phyloP scores from a whole-genome alignment of 2,888 invertebrate genomes.

The Drosophila birchii region DNA sequence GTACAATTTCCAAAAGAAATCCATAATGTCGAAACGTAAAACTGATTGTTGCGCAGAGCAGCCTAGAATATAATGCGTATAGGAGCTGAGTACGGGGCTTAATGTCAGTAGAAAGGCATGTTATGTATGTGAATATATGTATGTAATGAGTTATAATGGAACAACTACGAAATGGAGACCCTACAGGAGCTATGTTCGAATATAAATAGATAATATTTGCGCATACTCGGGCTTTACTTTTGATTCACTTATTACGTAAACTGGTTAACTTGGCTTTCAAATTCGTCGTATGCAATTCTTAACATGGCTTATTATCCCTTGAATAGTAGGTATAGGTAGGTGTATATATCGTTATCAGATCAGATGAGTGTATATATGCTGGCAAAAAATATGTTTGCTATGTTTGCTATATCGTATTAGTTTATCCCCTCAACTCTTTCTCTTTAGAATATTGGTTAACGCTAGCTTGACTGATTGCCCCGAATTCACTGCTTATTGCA shows the following conservation, averaged over 20 bases:
- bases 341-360: slow-evolving; percentile 42
- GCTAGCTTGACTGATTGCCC: slow-evolving; percentile 72
- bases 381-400: slow-evolving; percentile 64
- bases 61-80: slow-evolving; percentile 31
- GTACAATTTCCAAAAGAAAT: slow-evolving; percentile 56
- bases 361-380: slow-evolving; percentile 53
- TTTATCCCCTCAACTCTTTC: slow-evolving; percentile 13
- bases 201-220: slow-evolving; percentile 18
- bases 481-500: slow-evolving; percentile 64
- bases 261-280: slow-evolving; percentile 71
- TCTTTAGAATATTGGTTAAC: slow-evolving; percentile 63
- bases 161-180: slow-evolving; percentile 31
- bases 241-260: slow-evolving; percentile 28
- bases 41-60: slow-evolving; percentile 54
- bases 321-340: slow-evolving; percentile 40
- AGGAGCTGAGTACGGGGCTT: slow-evolving; percentile 26
- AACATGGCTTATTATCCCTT: slow-evolving; percentile 51
- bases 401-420: slow-evolving; percentile 40
- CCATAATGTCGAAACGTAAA: slow-evolving; percentile 46
- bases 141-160: slow-evolving; percentile 31
- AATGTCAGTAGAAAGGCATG: slow-evolving; percentile 37
- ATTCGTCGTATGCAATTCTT: slow-evolving; percentile 57
- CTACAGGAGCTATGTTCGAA: slow-evolving; percentile 32
- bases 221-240: slow-evolving; percentile 19
- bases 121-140: slow-evolving; percentile 17